These are phyloP conservation scores for Anguilla obscura DNA, from an alignment of 2,797 vertebrate genomes.

Conservation along the genomic window DNA sequence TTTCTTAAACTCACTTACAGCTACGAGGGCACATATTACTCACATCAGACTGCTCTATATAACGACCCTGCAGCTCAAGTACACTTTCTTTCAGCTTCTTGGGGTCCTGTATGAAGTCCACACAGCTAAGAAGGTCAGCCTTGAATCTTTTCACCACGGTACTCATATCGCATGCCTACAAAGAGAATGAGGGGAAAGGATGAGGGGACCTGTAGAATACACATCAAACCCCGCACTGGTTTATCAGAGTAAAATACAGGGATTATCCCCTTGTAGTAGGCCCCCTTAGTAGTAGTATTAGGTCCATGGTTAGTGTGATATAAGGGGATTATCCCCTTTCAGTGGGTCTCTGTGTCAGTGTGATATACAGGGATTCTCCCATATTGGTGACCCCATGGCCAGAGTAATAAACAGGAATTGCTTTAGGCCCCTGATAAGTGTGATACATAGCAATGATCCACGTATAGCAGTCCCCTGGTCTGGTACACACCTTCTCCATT, in stretches of 20 bases:
- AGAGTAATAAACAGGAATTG: background rate
- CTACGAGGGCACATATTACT: constrained; percentile 56
- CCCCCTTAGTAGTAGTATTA: background rate
- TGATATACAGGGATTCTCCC: background rate
- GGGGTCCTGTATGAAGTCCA: constrained; percentile 81
- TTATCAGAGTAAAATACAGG: too few relatives aligned
- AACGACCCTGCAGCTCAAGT: constrained; percentile 73
- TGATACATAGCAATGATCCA: background rate
- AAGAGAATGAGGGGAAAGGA: constrained; percentile 59
- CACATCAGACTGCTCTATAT: constrained; percentile 70
- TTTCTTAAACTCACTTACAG: background rate
- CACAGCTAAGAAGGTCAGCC: constrained; percentile 80
- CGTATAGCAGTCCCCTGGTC: background rate
- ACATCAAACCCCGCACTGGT: too few relatives aligned
- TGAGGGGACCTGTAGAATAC: background rate
- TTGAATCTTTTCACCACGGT: constrained; percentile 77
- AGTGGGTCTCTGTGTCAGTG: background rate
- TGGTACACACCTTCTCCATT: constrained; percentile 74
- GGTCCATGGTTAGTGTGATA: background rate
- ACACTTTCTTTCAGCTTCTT: constrained; percentile 80
- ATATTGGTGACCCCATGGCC: background rate
- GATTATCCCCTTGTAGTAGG: background rate
- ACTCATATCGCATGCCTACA: constrained; percentile 75
- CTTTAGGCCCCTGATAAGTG: background rate
- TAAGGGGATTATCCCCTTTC: background rate